phyloP scores from a whole-genome alignment of 1,140 invertebrate species.

The Drosophila quadrilineata region DNA sequence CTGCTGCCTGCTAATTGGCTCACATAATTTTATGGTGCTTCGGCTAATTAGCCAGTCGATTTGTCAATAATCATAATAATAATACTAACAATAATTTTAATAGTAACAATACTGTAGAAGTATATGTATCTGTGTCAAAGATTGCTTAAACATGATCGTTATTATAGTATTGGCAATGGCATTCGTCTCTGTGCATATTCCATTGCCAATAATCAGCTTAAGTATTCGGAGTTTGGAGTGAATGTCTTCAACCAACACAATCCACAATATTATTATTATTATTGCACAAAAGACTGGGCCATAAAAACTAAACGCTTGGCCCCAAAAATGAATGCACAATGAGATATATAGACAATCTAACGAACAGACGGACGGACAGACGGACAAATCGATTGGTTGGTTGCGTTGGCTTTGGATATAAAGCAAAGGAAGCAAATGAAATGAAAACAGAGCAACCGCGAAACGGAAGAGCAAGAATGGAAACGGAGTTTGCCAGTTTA shows the following conservation, averaged over 20 bases:
- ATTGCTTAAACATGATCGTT: neutral
- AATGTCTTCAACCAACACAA: conserved; percentile 30
- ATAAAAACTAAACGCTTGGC: conserved; percentile 29
- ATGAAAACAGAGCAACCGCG: neutral
- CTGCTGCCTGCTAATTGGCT: neutral
- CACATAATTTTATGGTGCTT: neutral
- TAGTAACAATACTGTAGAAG: too few species aligned
- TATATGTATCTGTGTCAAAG: conserved; percentile 11
- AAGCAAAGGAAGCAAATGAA: conserved; percentile 5
- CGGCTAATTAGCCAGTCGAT: conserved; percentile 1
- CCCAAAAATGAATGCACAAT: conserved; percentile 11
- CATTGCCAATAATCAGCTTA: conserved; percentile 37
- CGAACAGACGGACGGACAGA: too few species aligned
- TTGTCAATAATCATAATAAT: too few species aligned
- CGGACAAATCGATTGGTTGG: too few species aligned
- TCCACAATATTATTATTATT: conserved; percentile 52
- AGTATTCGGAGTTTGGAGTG: too few species aligned
- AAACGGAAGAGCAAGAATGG: neutral
- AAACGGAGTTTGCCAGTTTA: conserved; percentile 46
- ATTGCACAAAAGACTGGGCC: conserved; percentile 28
- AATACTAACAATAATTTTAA: too few species aligned
- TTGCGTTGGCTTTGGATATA: too few species aligned
- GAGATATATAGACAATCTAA: too few species aligned
- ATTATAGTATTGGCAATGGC: neutral
- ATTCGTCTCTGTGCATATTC: neutral